These are phyloP conservation scores for Pao palembangensis DNA, from an alignment of 2,113 vertebrate species.

Conservation along the genomic window DNA sequence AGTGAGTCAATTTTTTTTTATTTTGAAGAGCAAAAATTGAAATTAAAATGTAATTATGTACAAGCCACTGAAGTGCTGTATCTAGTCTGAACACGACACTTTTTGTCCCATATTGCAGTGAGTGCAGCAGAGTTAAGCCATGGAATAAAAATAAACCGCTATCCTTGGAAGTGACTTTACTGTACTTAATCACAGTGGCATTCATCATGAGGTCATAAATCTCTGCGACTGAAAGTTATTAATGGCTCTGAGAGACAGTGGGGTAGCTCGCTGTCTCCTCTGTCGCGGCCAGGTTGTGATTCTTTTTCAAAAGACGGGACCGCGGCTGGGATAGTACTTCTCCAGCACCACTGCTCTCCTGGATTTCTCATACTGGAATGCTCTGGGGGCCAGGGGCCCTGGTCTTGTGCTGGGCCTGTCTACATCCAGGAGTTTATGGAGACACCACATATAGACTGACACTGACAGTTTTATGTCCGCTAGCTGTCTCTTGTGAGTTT, in stretches of 20 bases:
- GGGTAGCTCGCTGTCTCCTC: conserved; percentile 56
- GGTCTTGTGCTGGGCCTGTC: conserved; percentile 66
- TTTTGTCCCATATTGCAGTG: neutral
- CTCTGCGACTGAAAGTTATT: conserved; percentile 65
- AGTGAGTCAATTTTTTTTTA: too few species aligned
- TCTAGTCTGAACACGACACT: neutral
- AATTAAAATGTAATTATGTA: neutral
- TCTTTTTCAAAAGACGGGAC: conserved; percentile 55
- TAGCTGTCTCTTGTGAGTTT: conserved; percentile 13
- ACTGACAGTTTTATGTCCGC: conserved; percentile 28
- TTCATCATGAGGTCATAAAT: conserved; percentile 70
- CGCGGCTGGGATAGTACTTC: conserved; percentile 71
- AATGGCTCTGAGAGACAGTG: conserved; percentile 60
- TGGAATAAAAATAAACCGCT: conserved; percentile 60
- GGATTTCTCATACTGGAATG: conserved; percentile 58
- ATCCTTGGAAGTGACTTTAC: conserved; percentile 69
- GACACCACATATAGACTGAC: conserved; percentile 63
- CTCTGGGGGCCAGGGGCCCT: conserved; percentile 42
- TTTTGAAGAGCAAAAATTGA: neutral
- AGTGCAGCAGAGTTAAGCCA: conserved; percentile 9
- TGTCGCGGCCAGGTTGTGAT: conserved; percentile 32
- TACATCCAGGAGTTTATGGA: conserved; percentile 71
- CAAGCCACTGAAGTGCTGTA: conserved; percentile 19
- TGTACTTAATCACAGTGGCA: conserved; percentile 58
- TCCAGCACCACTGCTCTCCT: conserved; percentile 57